Conservation (phyloP, 2,113 vertebrate genomes). For the Burhinus oedicnemus region DNA sequence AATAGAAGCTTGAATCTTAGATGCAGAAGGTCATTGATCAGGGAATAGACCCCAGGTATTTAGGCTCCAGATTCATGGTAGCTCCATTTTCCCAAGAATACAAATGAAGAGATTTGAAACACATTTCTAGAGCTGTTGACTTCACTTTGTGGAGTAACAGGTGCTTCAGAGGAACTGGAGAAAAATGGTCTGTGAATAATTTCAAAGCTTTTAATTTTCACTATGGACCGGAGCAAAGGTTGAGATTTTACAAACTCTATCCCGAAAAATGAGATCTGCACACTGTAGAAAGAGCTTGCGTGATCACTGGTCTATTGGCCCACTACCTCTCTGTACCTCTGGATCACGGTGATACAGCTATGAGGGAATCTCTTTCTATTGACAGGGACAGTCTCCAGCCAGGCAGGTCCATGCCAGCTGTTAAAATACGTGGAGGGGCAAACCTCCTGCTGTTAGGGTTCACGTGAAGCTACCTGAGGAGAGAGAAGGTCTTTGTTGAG, state of each 20-base stretch:
- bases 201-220: neutral
- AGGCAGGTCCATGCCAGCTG: neutral
- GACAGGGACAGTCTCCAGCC: neutral
- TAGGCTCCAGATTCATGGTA: neutral
- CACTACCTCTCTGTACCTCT: neutral
- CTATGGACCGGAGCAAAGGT: neutral
- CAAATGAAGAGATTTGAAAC: neutral
- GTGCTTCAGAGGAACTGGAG: neutral
- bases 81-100: neutral
- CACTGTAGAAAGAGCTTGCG: neutral
- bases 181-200: neutral
- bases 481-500: neutral
- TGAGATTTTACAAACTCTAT: neutral
- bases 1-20: neutral
- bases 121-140: neutral
- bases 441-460: neutral
- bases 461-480: neutral
- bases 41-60: neutral
- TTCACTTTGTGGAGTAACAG: neutral
- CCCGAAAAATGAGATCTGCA: neutral
- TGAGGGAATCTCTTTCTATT: neutral
- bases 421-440: neutral
- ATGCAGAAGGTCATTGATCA: neutral
- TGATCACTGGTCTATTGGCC: neutral
- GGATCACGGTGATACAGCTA: fast-evolving